Conservation (phyloP, 2,797 vertebrate genomes). For the Alosa sapidissima region DNA sequence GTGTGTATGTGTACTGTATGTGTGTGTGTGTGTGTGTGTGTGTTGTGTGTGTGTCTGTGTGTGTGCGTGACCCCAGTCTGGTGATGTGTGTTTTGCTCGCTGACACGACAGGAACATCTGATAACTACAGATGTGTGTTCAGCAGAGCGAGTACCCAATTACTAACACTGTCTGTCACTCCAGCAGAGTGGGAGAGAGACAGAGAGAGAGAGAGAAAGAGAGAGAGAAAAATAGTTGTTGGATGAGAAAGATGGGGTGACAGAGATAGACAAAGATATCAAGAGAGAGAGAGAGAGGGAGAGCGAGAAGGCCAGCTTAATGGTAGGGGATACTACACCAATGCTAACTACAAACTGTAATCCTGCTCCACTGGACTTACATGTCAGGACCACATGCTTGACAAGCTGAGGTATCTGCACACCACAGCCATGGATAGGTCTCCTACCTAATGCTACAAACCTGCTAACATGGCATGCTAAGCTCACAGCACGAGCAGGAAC, state of each 20-base stretch:
- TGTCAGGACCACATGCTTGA: neutral
- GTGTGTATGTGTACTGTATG: conserved; percentile 7
- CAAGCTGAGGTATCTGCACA: neutral
- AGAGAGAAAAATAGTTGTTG: conserved; percentile 1
- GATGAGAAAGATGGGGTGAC: conserved; percentile 16
- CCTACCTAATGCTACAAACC: conserved; percentile 22
- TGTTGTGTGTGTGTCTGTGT: neutral
- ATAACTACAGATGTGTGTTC: conserved; percentile 25
- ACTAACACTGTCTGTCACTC: conserved; percentile 25
- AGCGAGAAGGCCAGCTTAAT: neutral
- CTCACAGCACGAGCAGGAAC: conserved; percentile 19
- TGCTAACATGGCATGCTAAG: conserved; percentile 15
- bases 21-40: conserved; percentile 16
- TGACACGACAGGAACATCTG: conserved; percentile 24
- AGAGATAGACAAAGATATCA: conserved; percentile 15
- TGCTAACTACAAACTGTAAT: neutral
- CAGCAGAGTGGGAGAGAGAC: conserved; percentile 18
- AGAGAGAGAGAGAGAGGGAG: neutral
- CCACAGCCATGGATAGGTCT: neutral
- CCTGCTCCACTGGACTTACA: neutral
- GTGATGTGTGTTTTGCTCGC: conserved; percentile 23
- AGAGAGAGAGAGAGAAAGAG: neutral
- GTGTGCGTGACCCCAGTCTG: conserved; percentile 22
- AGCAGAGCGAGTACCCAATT: conserved; percentile 22
- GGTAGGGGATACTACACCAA: neutral